These are phyloP conservation scores for Micrasema longulum DNA, from an alignment of 1,140 invertebrate genomes.

Conservation along the genomic window DNA sequence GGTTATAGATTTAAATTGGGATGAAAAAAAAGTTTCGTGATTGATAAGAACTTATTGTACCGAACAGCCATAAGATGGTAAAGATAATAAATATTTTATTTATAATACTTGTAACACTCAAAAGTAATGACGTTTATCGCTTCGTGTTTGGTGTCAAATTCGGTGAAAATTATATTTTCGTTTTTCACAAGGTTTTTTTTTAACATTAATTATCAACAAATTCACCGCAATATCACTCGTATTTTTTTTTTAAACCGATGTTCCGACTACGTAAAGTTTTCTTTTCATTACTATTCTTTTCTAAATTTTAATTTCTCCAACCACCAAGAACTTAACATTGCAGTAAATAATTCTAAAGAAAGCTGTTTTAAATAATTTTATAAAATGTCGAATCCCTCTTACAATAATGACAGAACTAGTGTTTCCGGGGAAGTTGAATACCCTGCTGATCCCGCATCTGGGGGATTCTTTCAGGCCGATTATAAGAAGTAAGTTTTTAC, in stretches of 20 bases:
- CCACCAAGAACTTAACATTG: too few relatives aligned
- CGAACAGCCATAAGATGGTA: too few relatives aligned
- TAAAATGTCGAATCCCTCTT: slow-evolving; percentile 67
- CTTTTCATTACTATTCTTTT: background rate
- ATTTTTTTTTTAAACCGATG: background rate
- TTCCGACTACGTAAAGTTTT: background rate
- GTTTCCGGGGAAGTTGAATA: slow-evolving; percentile 77
- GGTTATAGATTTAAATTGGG: too few relatives aligned
- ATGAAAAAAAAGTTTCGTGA: too few relatives aligned
- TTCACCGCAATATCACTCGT: background rate
- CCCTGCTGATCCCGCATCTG: slow-evolving; percentile 87
- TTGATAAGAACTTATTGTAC: too few relatives aligned
- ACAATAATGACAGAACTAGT: slow-evolving; percentile 71
- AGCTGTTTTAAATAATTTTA: background rate
- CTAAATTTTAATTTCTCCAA: background rate
- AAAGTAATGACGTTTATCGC: slow-evolving; percentile 40
- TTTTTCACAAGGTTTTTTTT: background rate
- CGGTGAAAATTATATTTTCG: slow-evolving; percentile 8
- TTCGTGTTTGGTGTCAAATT: slow-evolving; percentile 32
- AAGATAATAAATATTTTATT: too few relatives aligned
- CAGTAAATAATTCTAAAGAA: slow-evolving; percentile 9
- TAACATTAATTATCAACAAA: background rate
- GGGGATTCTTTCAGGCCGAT: slow-evolving; percentile 91
- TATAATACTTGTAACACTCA: slow-evolving; percentile 9
- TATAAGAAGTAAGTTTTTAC: slow-evolving; percentile 86